Conservation (phyloP, 2,888 invertebrate genomes). For the Pammene fasciana region DNA sequence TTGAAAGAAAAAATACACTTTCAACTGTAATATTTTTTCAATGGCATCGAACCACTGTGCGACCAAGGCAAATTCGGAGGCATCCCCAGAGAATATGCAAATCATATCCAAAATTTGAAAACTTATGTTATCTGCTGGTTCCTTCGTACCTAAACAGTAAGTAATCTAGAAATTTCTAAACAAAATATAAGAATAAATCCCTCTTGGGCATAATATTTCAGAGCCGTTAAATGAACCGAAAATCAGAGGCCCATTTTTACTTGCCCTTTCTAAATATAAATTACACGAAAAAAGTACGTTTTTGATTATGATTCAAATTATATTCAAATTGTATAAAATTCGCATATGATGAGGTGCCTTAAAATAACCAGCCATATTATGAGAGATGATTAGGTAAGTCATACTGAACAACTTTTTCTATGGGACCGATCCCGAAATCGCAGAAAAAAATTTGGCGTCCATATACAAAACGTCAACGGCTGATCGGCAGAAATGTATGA, state of each 20-base stretch:
- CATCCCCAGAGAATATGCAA: conserved; percentile 30
- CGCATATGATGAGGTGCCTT: too few relatives aligned
- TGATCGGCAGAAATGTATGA: too few relatives aligned
- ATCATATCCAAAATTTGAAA: conserved; percentile 37
- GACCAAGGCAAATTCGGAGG: conserved; percentile 25
- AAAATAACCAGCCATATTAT: too few relatives aligned
- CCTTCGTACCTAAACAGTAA: conserved; percentile 13
- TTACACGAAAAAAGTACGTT: background rate
- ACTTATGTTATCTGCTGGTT: conserved; percentile 23
- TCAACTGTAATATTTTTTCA: too few relatives aligned
- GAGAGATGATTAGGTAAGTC: too few relatives aligned
- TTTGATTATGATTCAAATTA: background rate
- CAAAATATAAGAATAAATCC: conserved; percentile 14
- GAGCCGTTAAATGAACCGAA: conserved; percentile 9
- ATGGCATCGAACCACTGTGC: conserved; percentile 19
- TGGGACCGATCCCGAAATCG: too few relatives aligned
- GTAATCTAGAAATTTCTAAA: conserved; percentile 29
- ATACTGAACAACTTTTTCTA: too few relatives aligned
- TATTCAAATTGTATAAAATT: too few relatives aligned
- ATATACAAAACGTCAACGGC: too few relatives aligned
- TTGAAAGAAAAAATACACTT: too few relatives aligned
- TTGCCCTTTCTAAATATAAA: background rate
- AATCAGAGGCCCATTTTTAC: conserved; percentile 8
- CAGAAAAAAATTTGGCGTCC: too few relatives aligned
- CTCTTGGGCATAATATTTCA: conserved; percentile 31